Evolutionary conservation across 92 coral and sea anemone species (phyloP).

Genomic region (Zoanthus gigantus): DNA sequence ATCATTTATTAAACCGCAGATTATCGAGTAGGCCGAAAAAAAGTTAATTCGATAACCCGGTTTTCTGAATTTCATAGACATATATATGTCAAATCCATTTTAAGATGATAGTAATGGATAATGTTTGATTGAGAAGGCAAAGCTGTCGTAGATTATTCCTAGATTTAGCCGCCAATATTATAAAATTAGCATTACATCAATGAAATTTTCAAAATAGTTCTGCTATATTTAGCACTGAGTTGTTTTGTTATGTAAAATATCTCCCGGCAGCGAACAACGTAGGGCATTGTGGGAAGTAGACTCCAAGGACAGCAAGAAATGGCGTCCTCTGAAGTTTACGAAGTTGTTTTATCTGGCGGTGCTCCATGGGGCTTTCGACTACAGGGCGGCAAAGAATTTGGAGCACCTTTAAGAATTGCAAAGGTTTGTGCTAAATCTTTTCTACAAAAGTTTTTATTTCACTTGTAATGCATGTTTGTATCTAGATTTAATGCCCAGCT

Average conservation of each 20-base stretch:
- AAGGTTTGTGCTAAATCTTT: conserved; percentile 72
- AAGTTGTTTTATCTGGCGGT: conserved; percentile 92
- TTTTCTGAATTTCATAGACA: too few relatives aligned
- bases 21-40: too few relatives aligned
- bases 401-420: conserved; percentile 96
- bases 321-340: conserved; percentile 92
- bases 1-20: too few relatives aligned
- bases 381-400: conserved; percentile 96
- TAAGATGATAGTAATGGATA: too few relatives aligned
- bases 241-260: background rate
- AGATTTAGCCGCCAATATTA: too few relatives aligned
- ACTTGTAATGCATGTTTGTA: background rate
- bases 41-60: too few relatives aligned
- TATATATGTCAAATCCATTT: too few relatives aligned
- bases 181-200: background rate
- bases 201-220: conserved; percentile 19
- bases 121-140: too few relatives aligned
- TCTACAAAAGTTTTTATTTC: conserved; percentile 1
- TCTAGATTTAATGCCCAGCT: background rate
- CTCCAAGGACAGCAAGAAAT: conserved; percentile 57
- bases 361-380: conserved; percentile 99
- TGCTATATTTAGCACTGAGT: background rate
- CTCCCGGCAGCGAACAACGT: background rate
- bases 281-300: conserved; percentile 69
- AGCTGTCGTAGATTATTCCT: too few relatives aligned